These are phyloP conservation scores for Oceanodroma tethys DNA, from an alignment of 2,113 vertebrate genomes.

Conservation along the genomic window DNA sequence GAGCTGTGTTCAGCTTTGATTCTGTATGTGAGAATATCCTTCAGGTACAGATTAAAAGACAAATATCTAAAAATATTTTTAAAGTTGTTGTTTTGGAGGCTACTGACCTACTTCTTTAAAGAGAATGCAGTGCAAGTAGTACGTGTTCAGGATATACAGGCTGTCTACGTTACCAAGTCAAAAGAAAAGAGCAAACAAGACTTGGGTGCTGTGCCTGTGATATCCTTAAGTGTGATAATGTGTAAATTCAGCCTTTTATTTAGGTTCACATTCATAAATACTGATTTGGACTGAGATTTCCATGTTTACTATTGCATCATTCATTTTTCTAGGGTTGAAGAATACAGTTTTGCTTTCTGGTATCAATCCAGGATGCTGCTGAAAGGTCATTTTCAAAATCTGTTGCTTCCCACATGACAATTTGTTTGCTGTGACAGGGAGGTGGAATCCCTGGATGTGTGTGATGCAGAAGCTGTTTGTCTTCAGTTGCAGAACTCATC, in stretches of 20 bases:
- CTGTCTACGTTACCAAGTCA: neutral
- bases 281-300: neutral
- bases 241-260: neutral
- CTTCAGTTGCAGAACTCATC: neutral
- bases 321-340: neutral
- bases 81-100: neutral
- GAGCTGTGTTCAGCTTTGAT: slow-evolving; percentile 31
- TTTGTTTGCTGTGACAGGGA: neutral
- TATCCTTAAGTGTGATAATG: neutral
- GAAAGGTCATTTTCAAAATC: neutral
- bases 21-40: slow-evolving; percentile 36
- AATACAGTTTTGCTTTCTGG: neutral
- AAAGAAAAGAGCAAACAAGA: neutral
- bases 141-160: neutral
- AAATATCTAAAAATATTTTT: neutral
- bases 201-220: neutral
- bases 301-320: neutral
- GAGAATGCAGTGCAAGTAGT: neutral
- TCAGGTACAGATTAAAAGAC: slow-evolving; percentile 9
- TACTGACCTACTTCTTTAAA: neutral
- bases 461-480: neutral
- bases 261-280: neutral
- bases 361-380: neutral
- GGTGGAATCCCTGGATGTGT: neutral
- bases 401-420: neutral